phyloP scores from a whole-genome alignment of 2,113 vertebrate species.

The Aramus guarauna region DNA sequence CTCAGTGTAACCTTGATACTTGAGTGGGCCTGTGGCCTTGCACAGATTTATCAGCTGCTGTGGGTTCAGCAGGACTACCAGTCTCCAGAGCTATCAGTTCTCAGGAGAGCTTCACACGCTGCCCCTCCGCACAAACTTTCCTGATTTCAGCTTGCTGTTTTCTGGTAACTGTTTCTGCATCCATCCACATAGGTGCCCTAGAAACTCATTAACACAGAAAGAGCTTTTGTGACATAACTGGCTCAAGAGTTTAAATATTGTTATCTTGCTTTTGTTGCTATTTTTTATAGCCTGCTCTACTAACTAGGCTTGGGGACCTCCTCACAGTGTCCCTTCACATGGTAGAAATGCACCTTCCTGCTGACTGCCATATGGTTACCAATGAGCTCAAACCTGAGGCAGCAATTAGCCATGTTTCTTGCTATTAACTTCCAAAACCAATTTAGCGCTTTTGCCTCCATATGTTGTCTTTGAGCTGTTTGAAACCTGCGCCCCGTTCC shows the following conservation, averaged over 20 bases:
- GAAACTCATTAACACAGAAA: background rate
- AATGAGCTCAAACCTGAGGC: background rate
- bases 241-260: background rate
- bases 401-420: background rate
- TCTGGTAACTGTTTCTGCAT: background rate
- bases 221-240: background rate
- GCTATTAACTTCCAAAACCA: background rate
- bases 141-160: background rate
- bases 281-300: background rate
- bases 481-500: background rate
- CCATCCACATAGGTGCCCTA: background rate
- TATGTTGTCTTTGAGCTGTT: background rate
- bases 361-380: background rate
- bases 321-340: background rate
- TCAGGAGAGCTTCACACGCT: background rate
- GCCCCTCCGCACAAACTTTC: background rate
- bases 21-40: background rate
- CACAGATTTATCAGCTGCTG: background rate
- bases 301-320: background rate
- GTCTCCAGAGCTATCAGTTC: background rate
- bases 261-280: background rate
- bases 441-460: background rate
- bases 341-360: background rate
- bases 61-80: background rate
- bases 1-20: background rate